Percentiles rank a stretch among this genome's conserved stretches.
Conservation (phyloP, 2,888 invertebrate genomes). For the Heliconius erato region DNA sequence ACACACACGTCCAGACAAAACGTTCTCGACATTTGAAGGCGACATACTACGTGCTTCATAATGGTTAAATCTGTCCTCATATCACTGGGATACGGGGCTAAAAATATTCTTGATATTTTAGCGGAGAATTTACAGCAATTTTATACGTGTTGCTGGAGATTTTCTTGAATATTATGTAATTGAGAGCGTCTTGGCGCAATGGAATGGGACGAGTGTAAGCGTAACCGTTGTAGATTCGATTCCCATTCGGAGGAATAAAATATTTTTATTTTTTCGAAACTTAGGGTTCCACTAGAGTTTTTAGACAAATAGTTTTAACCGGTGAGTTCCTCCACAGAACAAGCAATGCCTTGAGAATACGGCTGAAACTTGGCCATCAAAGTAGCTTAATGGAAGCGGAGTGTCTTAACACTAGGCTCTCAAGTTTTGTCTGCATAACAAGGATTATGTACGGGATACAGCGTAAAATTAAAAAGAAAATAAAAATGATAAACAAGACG, state of each 20-base stretch:
- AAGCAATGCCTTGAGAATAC: too few relatives aligned
- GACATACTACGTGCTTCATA: slow-evolving; percentile 28
- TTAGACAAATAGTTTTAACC: too few relatives aligned
- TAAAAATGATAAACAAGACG: too few relatives aligned
- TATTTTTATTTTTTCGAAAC: not conserved
- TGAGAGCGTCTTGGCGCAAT: not conserved
- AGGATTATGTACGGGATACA: too few relatives aligned
- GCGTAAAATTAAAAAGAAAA: too few relatives aligned
- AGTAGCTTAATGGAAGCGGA: too few relatives aligned
- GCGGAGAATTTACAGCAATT: not conserved
- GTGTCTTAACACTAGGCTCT: too few relatives aligned
- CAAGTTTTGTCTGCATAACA: too few relatives aligned
- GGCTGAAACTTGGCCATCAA: too few relatives aligned
- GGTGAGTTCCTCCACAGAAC: too few relatives aligned
- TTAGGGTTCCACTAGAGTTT: too few relatives aligned
- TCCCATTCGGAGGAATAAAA: not conserved
- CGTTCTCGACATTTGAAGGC: slow-evolving; percentile 3
- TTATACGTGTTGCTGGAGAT: not conserved
- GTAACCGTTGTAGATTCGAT: too few relatives aligned
- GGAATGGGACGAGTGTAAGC: not conserved
- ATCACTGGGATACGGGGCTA: slow-evolving; percentile 15
- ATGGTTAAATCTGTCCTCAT: slow-evolving; percentile 24
- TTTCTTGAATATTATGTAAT: not conserved
- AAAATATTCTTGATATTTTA: slow-evolving; percentile 20
- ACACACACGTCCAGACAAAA: slow-evolving; percentile 24